Conservation (phyloP, 2,888 invertebrate genomes). For the Melolontha melolontha region DNA sequence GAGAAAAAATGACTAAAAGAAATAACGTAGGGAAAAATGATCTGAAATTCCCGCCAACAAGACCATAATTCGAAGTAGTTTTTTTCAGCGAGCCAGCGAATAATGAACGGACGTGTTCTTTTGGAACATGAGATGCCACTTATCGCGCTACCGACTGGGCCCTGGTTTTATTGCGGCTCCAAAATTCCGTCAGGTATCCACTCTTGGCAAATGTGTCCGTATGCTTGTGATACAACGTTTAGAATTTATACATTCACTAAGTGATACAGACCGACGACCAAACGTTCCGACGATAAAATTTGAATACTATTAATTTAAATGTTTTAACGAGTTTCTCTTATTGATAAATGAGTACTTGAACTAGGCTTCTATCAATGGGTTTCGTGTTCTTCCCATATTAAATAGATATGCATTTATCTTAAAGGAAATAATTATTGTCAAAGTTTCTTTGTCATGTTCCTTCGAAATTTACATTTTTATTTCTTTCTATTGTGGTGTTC, state of each 20-base stretch:
- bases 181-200: slow-evolving; percentile 48
- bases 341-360: neutral
- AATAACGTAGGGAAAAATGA: slow-evolving; percentile 47
- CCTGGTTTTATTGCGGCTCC: slow-evolving; percentile 52
- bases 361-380: slow-evolving; percentile 1
- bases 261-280: slow-evolving; percentile 57
- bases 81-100: slow-evolving; percentile 53
- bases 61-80: slow-evolving; percentile 52
- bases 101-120: slow-evolving; percentile 61
- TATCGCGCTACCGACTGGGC: slow-evolving; percentile 59
- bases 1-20: slow-evolving; percentile 43
- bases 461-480: too few relatives aligned
- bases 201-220: neutral
- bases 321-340: slow-evolving; percentile 12
- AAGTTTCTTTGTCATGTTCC: too few relatives aligned
- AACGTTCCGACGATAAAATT: slow-evolving; percentile 16
- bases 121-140: slow-evolving; percentile 62
- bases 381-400: slow-evolving; percentile 20
- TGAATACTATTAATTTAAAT: slow-evolving; percentile 33
- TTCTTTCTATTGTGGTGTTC: too few relatives aligned
- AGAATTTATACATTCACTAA: slow-evolving; percentile 62
- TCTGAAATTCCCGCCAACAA: slow-evolving; percentile 53
- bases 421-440: neutral
- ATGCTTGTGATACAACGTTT: slow-evolving; percentile 49
- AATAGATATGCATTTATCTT: slow-evolving; percentile 10